phyloP scores from a whole-genome alignment of 1,140 invertebrate genomes.

The Drosophila rhopaloa region DNA sequence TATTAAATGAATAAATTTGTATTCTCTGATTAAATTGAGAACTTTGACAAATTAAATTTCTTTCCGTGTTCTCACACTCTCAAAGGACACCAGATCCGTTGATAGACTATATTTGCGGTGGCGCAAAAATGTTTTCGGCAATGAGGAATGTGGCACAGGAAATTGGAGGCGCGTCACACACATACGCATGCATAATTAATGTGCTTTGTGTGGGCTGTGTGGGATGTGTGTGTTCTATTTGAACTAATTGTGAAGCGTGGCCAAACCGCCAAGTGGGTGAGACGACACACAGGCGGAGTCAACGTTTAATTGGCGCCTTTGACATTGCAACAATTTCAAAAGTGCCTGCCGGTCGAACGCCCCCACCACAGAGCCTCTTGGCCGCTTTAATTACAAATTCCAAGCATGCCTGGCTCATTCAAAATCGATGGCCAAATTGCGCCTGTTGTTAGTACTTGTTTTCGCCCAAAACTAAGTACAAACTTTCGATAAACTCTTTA shows the following conservation, averaged over 20 bases:
- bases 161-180: conserved; percentile 58
- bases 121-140: conserved; percentile 61
- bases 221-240: conserved; percentile 31
- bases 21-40: no score
- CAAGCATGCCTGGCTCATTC: conserved; percentile 23
- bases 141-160: conserved; percentile 58
- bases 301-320: conserved; percentile 69
- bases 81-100: conserved; percentile 27
- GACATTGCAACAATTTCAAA: conserved; percentile 70
- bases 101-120: conserved; percentile 56
- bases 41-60: not conserved
- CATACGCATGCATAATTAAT: conserved; percentile 73
- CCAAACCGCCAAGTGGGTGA: conserved; percentile 29
- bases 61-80: conserved; percentile 1
- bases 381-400: conserved; percentile 67
- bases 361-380: conserved; percentile 9
- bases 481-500: conserved; percentile 49
- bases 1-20: no score
- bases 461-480: not conserved
- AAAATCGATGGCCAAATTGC: conserved; percentile 37
- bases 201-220: conserved; percentile 22
- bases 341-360: conserved; percentile 21
- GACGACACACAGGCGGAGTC: conserved; percentile 16
- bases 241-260: conserved; percentile 71
- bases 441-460: conserved; percentile 9